phyloP scores from a whole-genome alignment of 2,797 vertebrate genomes.

The Nothura maculosa region DNA sequence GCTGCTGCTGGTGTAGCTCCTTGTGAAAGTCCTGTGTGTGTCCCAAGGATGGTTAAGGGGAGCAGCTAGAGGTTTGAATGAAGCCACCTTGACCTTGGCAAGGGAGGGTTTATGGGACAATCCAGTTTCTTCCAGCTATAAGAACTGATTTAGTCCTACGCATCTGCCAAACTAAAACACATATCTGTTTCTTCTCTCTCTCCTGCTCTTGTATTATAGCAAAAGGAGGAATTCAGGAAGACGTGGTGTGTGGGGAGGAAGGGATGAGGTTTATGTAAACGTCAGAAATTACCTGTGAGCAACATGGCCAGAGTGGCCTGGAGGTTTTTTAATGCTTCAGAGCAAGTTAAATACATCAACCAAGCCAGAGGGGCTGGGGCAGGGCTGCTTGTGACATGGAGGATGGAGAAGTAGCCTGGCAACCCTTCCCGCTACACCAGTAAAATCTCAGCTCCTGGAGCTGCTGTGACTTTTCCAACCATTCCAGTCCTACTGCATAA shows the following conservation, averaged over 20 bases:
- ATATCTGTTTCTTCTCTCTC: neutral
- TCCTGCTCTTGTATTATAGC: neutral
- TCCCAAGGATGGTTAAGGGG: neutral
- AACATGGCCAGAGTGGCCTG: neutral
- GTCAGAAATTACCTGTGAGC: neutral
- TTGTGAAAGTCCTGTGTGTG: too few species aligned
- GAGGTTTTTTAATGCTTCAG: neutral
- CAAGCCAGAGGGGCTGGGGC: neutral
- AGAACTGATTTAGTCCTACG: neutral
- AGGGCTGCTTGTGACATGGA: neutral
- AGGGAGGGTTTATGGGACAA: neutral
- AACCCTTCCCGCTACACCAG: rapidly evolving
- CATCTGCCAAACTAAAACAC: neutral
- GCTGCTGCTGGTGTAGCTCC: neutral
- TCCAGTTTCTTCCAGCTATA: neutral
- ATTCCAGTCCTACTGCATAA: rapidly evolving
- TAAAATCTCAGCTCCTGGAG: neutral
- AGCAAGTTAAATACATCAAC: neutral
- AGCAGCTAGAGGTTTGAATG: neutral
- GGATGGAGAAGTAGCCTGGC: neutral
- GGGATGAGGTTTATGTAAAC: neutral
- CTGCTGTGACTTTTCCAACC: rapidly evolving
- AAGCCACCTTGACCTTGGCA: neutral
- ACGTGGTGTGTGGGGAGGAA: neutral
- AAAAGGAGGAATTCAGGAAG: neutral